Base-by-base conservation (phyloP, 2,888 invertebrate species). In the Nezara viridula region DNA sequence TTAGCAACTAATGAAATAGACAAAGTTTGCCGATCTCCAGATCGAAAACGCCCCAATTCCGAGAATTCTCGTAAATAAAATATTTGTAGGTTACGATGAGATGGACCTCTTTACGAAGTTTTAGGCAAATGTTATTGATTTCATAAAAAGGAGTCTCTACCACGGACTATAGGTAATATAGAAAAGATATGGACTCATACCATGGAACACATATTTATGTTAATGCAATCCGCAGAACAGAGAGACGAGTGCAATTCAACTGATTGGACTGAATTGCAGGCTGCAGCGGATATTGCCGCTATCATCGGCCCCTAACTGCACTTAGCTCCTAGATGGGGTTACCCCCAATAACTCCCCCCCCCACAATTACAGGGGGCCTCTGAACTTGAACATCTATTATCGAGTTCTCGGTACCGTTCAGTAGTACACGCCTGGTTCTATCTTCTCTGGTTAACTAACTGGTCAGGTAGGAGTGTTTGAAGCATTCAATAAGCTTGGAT, bases 221-320 rank as follows among this genome's bases (percentile, higher is more conserved):
- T n/a, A n/a, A n/a, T n/a, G n/a, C n/a, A 27, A 27, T 1, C 3
- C 3, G 7, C 6, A 19, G 6, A 73, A 19, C 0, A 27, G 60
- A 60, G 60, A 27, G 60, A 27, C 6, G 60, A 60, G 66, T 7
- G 32, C 66, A 73, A 73, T 60, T 60, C 32, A 16, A 32, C 27
- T 60, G 60, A 60, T 32, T 66, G 66, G 66, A 16, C 16, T 14
- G 66, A 32, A 66, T 66, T 73, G 66, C 66, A 73, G 66, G 7
- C 19, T 73, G 66, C 66, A 73, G 66, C 27, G 60, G 60, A 60
- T 73, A 32, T 73, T 73, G 37, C 66, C 10, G 66, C 66, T 37
- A 73, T 73, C 66, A 73, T 73, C 21, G 66, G 4, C 10, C 60
- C 9, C 66, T n/a, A 37, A 37, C 66, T 73, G 37, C 66, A 73